Percentiles rank a stretch among this genome's conserved stretches.
Conservation (phyloP, 2,113 vertebrate species). For the Syngnathus typhle region DNA sequence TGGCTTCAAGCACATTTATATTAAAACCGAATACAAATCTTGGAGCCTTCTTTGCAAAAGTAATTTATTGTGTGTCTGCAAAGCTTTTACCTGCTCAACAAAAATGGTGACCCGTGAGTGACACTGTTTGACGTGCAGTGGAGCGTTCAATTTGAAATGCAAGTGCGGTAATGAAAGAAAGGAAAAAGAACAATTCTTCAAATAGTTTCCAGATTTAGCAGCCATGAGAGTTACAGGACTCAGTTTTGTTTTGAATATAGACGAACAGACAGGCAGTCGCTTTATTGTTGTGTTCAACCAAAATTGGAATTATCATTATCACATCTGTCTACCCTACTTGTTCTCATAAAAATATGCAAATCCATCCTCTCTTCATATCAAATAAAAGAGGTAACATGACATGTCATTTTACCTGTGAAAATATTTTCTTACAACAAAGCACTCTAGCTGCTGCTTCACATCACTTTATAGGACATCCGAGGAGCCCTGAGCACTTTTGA, state of each 20-base stretch:
- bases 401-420: no score
- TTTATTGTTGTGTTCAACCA: not conserved
- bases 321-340: not conserved
- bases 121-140: not conserved
- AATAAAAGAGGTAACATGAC: no score
- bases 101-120: not conserved
- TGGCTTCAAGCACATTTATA: conserved; percentile 2
- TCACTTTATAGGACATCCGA: no score
- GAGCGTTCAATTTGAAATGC: not conserved
- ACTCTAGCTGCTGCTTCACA: no score
- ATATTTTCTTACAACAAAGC: no score
- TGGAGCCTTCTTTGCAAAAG: not conserved
- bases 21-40: not conserved
- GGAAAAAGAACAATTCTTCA: not conserved
- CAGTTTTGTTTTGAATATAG: not conserved
- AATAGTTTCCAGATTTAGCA: not conserved
- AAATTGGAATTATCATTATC: not conserved
- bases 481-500: not conserved
- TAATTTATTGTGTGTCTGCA: not conserved
- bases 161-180: not conserved
- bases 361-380: no score
- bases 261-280: not conserved
- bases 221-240: not conserved
- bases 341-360: not conserved
- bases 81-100: not conserved